phyloP scores from a whole-genome alignment of 2,888 invertebrate genomes.

The Thalpophila matura region DNA sequence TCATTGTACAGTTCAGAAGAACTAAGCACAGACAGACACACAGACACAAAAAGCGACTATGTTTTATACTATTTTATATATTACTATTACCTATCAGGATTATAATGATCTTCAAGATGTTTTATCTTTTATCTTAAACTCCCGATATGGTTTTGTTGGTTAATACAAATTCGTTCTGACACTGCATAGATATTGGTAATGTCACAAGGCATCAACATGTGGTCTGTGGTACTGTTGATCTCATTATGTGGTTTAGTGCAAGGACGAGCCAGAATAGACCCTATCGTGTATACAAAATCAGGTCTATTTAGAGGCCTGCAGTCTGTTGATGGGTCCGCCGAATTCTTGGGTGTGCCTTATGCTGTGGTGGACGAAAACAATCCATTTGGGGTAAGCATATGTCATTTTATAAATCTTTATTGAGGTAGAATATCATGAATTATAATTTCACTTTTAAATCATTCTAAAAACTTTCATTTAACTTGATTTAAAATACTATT shows the following conservation, averaged over 20 bases:
- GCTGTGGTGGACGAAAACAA: slow-evolving; percentile 33
- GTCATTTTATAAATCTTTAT: too few species aligned
- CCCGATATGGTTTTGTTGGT: background rate
- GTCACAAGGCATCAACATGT: slow-evolving; percentile 3
- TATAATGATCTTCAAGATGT: background rate
- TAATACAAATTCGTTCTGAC: background rate
- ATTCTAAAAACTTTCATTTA: background rate
- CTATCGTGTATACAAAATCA: slow-evolving; percentile 28
- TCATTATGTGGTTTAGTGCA: slow-evolving; percentile 12
- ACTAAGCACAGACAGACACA: too few species aligned
- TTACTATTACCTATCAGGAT: background rate
- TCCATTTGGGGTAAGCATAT: slow-evolving; percentile 44
- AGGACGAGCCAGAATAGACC: slow-evolving; percentile 19
- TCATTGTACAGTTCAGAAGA: too few species aligned
- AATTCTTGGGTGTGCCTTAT: slow-evolving; percentile 49
- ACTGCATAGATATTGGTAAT: background rate
- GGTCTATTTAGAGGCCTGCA: slow-evolving; percentile 14
- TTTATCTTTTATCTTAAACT: slow-evolving; percentile 6
- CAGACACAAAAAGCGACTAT: too few species aligned
- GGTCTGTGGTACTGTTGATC: slow-evolving; percentile 6
- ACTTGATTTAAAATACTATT: too few species aligned
- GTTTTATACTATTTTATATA: too few species aligned
- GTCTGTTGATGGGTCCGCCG: slow-evolving; percentile 39
- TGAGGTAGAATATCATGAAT: background rate
- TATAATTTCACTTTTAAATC: background rate